These are phyloP conservation scores for Uria aalge DNA, from an alignment of 2,113 vertebrate species.

Conservation along the genomic window DNA sequence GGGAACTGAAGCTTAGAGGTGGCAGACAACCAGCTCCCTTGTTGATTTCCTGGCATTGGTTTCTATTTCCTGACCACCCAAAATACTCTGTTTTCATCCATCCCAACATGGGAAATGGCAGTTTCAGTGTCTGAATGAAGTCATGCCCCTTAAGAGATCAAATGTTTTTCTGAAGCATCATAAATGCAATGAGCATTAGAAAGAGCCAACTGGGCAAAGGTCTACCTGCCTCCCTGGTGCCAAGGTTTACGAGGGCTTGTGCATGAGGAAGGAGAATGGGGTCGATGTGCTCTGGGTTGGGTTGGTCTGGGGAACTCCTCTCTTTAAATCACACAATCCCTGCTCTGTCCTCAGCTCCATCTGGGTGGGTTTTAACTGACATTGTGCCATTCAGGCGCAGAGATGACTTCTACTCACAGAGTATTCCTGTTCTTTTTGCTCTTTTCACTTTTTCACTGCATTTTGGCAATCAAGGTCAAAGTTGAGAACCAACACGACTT, in stretches of 20 bases:
- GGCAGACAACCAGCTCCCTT: neutral
- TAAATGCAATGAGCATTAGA: neutral
- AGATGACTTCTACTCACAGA: neutral
- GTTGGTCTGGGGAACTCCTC: neutral
- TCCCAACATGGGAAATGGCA: neutral
- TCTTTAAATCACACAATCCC: neutral
- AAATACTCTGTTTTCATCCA: neutral
- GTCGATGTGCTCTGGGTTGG: neutral
- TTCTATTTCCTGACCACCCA: neutral
- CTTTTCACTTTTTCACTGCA: neutral
- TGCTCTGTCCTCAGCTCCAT: neutral
- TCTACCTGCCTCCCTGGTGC: neutral
- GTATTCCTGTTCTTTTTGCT: neutral
- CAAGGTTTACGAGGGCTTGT: neutral
- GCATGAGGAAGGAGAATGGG: neutral
- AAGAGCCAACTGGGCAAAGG: neutral
- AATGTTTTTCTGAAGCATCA: neutral
- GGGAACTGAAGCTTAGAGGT: neutral
- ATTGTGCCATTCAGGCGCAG: neutral
- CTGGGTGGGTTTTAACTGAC: neutral
- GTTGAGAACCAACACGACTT: slow-evolving; percentile 93
- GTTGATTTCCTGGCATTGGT: neutral
- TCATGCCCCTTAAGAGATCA: neutral
- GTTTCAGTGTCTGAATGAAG: neutral
- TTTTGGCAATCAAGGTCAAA: slow-evolving; percentile 83